A percentile compares a stretch with the other conserved stretches of the same genome.
phyloP scores from a whole-genome alignment of 2,888 invertebrate species.

The Ectemnius cavifrons region DNA sequence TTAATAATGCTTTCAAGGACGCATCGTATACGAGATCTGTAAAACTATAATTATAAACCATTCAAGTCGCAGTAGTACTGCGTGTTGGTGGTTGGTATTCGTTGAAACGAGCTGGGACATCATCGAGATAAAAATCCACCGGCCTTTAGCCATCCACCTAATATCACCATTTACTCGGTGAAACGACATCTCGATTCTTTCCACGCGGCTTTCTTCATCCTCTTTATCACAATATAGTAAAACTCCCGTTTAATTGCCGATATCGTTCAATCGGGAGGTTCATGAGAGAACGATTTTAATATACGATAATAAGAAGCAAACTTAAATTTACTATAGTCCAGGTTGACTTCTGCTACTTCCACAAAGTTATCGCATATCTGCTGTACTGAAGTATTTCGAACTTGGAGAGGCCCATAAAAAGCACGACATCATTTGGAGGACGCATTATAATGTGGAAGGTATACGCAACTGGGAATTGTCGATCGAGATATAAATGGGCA shows the following conservation, averaged over 20 bases:
- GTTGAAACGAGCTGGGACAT: conserved; percentile 52
- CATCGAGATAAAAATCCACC: conserved; percentile 69
- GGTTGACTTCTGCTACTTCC: conserved; percentile 31
- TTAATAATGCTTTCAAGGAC: too few relatives aligned
- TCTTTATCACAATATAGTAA: conserved; percentile 7
- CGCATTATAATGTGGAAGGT: too few relatives aligned
- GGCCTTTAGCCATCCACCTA: conserved; percentile 57
- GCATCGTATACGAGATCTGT: conserved; percentile 68
- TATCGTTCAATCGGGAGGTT: conserved; percentile 33
- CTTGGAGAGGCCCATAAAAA: too few relatives aligned
- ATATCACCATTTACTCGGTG: conserved; percentile 66
- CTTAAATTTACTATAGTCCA: conserved; percentile 45
- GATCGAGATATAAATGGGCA: too few relatives aligned
- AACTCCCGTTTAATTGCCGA: conserved; percentile 48
- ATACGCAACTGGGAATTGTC: too few relatives aligned
- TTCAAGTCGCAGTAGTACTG: conserved; percentile 62
- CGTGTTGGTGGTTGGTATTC: conserved; percentile 63
- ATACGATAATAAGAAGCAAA: conserved; percentile 55
- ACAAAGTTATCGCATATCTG: too few relatives aligned
- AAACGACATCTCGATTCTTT: conserved; percentile 51
- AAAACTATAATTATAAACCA: conserved; percentile 72
- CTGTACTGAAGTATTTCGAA: too few relatives aligned
- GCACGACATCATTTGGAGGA: too few relatives aligned
- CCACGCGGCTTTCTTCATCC: conserved; percentile 26
- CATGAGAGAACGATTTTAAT: conserved; percentile 49